Base-by-base conservation (phyloP, 2,888 invertebrate genomes). In the Resseliella maxima region DNA sequence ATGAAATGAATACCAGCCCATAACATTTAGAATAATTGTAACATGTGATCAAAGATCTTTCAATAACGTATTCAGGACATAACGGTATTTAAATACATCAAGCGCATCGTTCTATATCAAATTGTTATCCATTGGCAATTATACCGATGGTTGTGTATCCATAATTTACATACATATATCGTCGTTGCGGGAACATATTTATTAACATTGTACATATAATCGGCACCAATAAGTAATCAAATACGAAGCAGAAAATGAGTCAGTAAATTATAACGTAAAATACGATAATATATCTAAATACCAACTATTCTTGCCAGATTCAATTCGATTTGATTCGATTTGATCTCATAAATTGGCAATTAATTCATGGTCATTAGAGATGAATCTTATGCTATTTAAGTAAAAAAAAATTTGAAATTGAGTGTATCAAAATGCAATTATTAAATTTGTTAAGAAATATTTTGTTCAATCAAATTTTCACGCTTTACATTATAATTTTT, bases 41-140 rank as follows among this genome's bases (percentile, higher is more conserved):
- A 31, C 72, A 27, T 31, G 72, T 72, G 72, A 72, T 72, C 72
- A 72, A 72, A 72, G 72, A 5, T 31, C 72, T 72, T 72, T 72
- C 72, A 72, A 72, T 72, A 72, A 72, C 31, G 72, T 72, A 72
- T 72, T 72, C 72, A 72, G 72, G 72, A 72, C 72, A 31, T 72
- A 72, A 72, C 72, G 72, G 72, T 35, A 72, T 72, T 72, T 72
- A 31, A 72, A 72, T 72, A 72, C 72, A 12, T 72, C 31, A 35
- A 72, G 72, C 72, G 72, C 72, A 72, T 72, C 72, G 72, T 72
- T 72, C 72, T 72, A 72, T 72, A 72, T 72, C 31, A 35, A 72
- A 72, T 72, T 72, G 31, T 72, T 35, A 72, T 72, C 59, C 59
- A 35, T 72, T 72, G 31, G 72, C 24, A 24, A 3, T 24, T n/a